A percentile compares a stretch with the other conserved stretches of the same genome.
Evolutionary conservation across 2,113 vertebrate genomes (phyloP).

Genomic region (Sapajus apella): DNA sequence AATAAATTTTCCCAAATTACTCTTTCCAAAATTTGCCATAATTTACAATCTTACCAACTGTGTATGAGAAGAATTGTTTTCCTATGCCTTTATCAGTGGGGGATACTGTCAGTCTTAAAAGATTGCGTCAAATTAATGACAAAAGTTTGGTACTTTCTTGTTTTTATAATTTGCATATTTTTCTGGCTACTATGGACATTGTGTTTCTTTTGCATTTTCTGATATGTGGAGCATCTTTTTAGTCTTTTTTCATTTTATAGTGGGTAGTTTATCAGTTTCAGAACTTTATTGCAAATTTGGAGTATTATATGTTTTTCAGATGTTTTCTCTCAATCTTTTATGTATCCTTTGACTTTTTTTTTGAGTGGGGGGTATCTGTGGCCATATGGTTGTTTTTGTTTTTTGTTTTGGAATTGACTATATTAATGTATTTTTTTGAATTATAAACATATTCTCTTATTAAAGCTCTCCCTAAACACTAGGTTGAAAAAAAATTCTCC

Average conservation of each 20-base stretch:
- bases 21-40: not conserved
- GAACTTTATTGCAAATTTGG: not conserved
- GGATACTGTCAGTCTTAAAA: not conserved
- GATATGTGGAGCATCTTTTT: not conserved
- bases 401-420: not conserved
- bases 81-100: not conserved
- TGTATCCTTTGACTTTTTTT: not conserved
- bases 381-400: not conserved
- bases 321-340: not conserved
- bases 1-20: conserved; percentile 49
- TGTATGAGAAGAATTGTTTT: conserved; percentile 10
- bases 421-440: not conserved
- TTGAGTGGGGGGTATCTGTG: not conserved
- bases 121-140: not conserved
- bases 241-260: not conserved
- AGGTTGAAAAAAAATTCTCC: not conserved
- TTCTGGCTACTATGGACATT: not conserved
- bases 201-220: conserved; percentile 20
- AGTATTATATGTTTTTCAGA: not conserved
- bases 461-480: not conserved
- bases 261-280: not conserved
- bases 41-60: not conserved
- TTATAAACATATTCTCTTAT: not conserved
- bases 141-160: not conserved
- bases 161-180: not conserved